Base-by-base conservation (phyloP, 2,888 invertebrate species). In the Augochlorella aurata region DNA sequence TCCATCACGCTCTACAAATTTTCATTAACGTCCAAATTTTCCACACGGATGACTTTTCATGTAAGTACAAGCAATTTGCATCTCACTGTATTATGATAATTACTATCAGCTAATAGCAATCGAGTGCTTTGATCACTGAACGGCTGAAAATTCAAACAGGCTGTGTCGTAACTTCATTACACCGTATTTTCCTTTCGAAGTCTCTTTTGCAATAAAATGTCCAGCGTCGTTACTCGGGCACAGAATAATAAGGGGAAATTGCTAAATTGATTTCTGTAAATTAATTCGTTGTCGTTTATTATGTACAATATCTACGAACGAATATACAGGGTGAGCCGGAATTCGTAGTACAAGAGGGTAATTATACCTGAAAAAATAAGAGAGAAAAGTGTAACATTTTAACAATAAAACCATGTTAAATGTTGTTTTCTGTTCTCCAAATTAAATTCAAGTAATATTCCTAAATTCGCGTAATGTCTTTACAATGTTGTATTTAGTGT, bases 51-150 rank as follows among this genome's bases (percentile, higher is more conserved):
- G 38, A 63, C 10, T 38, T 38, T 63, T 38, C 3, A 9, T 18
- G 38, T 63, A 38, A 63, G 63, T 38, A 63, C 63, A 18, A 38
- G 29, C 18, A 38, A 63, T 63, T 38, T 63, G 63, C 18, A 63
- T 38, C 38, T 63, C 63, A 38, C 16, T 9, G 18, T 18, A 38
- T 63, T 63, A 63, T 16, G 4, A 63, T 38, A 63, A 63, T 63
- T 63, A 38, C 9, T 38, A 38, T 18, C 18, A 63, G 38, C 38
- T 38, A 63, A 63, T 63, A 38, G 63, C 63, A 38, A 18, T 63
- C 18, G 29, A 63, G 29, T 63, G n/a, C 38, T 38, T 38, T 63
- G 63, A 63, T 38, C 38, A 10, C 29, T 29, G 29, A 29, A 61
- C 16, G 1, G 29, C 29, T 9, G 61, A 8, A 29, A 61, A 61